These are phyloP conservation scores for Megaustenia siamemsis DNA, from an alignment of 2,888 invertebrate species.

Conservation along the genomic window DNA sequence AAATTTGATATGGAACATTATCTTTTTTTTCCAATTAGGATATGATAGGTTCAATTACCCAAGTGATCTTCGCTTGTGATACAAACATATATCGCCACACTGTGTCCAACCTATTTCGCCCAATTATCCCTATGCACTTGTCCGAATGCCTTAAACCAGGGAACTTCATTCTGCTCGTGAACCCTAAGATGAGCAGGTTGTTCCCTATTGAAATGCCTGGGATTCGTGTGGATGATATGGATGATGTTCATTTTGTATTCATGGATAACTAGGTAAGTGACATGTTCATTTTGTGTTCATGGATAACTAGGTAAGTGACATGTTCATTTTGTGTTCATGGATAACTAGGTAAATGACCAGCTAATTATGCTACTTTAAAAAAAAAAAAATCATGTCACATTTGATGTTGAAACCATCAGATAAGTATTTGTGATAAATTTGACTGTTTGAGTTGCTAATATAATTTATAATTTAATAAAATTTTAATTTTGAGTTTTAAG, in stretches of 20 bases:
- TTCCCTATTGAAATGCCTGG: conserved; percentile 7
- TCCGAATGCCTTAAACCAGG: conserved; percentile 5
- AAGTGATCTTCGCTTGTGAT: neutral
- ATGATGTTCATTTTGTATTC: conserved; percentile 11
- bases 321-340: conserved; percentile 23
- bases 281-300: conserved; percentile 18
- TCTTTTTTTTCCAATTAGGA: no score
- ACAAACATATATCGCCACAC: neutral
- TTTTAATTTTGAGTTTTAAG: no score
- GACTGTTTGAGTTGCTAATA: no score
- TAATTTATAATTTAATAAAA: no score
- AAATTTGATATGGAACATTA: no score
- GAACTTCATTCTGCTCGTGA: neutral
- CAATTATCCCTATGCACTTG: neutral
- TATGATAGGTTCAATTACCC: neutral
- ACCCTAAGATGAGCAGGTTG: neutral
- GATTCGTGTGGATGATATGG: neutral
- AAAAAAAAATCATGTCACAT: neutral
- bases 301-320: neutral
- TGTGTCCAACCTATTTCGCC: neutral
- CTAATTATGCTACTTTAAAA: neutral
- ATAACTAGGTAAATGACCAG: neutral
- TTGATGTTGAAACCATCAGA: no score
- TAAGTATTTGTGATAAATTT: no score
- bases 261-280: conserved; percentile 2